Conservation (phyloP, 1,140 invertebrate genomes). For the Cydia strobilella region DNA sequence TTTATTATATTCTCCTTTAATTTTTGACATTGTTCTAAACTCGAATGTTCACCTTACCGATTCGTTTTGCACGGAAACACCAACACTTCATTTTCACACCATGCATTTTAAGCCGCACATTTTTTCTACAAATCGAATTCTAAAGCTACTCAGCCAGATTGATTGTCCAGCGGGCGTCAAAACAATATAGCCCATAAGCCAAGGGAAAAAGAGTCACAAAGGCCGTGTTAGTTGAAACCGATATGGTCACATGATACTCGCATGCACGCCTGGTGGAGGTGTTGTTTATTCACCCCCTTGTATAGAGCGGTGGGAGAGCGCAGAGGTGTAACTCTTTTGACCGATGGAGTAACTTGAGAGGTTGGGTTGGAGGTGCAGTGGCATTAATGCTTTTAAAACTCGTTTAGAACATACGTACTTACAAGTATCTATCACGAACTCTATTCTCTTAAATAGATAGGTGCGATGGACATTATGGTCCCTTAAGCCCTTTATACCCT, state of each 20-base stretch:
- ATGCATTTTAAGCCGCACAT: not conserved
- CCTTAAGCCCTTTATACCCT: no score
- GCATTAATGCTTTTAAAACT: not conserved
- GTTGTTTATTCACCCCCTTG: conserved; percentile 27
- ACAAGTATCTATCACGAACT: not conserved
- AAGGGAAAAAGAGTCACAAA: not conserved
- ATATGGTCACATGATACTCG: conserved; percentile 29
- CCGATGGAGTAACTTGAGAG: not conserved
- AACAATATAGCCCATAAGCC: not conserved
- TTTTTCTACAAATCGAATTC: conserved; percentile 6
- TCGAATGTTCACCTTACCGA: no score
- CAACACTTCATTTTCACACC: not conserved
- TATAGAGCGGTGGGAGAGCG: conserved; percentile 1
- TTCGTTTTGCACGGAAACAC: no score
- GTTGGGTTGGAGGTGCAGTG: not conserved
- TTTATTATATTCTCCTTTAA: no score
- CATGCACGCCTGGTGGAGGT: conserved; percentile 26
- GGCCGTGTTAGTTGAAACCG: conserved; percentile 25
- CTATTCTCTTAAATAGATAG: not conserved
- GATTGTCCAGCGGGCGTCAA: not conserved
- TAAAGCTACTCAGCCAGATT: conserved; percentile 21
- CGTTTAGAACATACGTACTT: no score
- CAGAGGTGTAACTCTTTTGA: conserved; percentile 18
- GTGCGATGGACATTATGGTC: no score
- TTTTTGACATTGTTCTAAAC: no score